Base-by-base conservation (phyloP, 2,888 invertebrate species). In the Elegia similella region DNA sequence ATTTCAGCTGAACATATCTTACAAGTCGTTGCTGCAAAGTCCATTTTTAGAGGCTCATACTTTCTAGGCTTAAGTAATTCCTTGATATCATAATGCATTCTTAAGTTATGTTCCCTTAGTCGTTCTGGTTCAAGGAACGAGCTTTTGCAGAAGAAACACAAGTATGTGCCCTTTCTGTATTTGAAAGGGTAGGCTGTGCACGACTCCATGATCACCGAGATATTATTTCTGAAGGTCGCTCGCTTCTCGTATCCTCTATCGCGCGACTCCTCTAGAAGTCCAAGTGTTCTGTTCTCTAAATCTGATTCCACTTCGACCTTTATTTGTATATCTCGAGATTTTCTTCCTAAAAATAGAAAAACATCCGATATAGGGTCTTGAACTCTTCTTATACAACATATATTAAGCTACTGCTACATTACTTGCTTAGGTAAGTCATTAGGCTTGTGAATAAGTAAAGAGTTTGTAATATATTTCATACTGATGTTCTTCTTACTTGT, bases 321-420 rank as follows among this genome's bases (percentile, higher is more conserved):
- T 64, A 83, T 75, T 59, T 75, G 65, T 73, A 79, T 73, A 47
- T 78, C 84, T 70, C 80, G 78, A 50, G 69, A 65, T 80, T 83
- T 83, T 76, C 78, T 78, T 84, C 90, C 89, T 90, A 90, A 88
- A 90, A 90, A 90, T 87, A 90, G 82, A 89, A 88, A 88, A 89
- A 85, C 62, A 72, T 78, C 84, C 79, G 73, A 82, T 89, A 81
- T 83, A 85, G 78, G 76, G 61, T 74, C 73, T 71, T 72, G 66
- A 60, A 62, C 67, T 65, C 66, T 65, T 66, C 66, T 68, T 17
- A 44, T 50, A 29, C 52, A 52, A 23, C 13, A 46, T 52, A 53
- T 52, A 53, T 54, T 42, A 42, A 44, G 15, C 57, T 56, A 56
- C 29, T 17, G 12, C 52, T 57, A 57, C 52, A 29, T 29, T 23